A percentile compares a stretch with the other conserved stretches of the same genome.
Evolutionary conservation across 2,113 vertebrate species (phyloP).

Genomic region (Barbus barbus): DNA sequence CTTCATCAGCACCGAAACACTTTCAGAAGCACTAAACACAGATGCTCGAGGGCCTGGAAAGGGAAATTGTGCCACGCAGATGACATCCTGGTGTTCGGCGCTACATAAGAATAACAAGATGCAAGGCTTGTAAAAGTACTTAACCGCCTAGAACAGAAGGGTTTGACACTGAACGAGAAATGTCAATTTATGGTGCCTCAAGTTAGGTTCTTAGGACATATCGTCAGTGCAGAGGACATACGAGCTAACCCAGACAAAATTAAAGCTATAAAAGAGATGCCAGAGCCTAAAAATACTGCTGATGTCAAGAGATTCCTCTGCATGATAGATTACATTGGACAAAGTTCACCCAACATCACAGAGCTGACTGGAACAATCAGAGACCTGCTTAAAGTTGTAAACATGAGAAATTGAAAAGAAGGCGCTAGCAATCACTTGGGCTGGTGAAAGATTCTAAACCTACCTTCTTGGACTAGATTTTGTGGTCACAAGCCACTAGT

Average conservation of each 20-base stretch:
- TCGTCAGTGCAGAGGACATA: conserved; percentile 1
- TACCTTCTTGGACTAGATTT: no score
- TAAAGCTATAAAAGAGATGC: conserved; percentile 1
- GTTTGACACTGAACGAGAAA: conserved; percentile 45
- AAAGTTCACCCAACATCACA: conserved; percentile 4
- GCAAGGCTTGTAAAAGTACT: conserved; percentile 8
- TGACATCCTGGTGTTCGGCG: conserved; percentile 27
- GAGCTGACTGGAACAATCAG: not conserved
- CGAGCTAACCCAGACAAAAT: not conserved
- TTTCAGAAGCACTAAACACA: conserved; percentile 34
- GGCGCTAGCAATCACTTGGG: no score
- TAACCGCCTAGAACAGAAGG: conserved; percentile 1
- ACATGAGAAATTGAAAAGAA: no score
- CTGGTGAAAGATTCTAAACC: no score
- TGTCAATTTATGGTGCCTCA: conserved; percentile 35
- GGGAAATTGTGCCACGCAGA: conserved; percentile 29
- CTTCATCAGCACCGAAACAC: conserved; percentile 31
- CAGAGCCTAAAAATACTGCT: not conserved
- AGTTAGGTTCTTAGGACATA: conserved; percentile 24
- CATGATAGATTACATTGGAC: not conserved
- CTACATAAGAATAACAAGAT: conserved; percentile 25
- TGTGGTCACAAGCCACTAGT: no score
- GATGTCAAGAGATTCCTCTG: not conserved
- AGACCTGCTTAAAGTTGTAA: not conserved
- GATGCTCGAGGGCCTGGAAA: conserved; percentile 35